A percentile compares a stretch with the other conserved stretches of the same genome.
Conservation (phyloP, 2,113 vertebrate species). For the Nyctereutes procyonoides region DNA sequence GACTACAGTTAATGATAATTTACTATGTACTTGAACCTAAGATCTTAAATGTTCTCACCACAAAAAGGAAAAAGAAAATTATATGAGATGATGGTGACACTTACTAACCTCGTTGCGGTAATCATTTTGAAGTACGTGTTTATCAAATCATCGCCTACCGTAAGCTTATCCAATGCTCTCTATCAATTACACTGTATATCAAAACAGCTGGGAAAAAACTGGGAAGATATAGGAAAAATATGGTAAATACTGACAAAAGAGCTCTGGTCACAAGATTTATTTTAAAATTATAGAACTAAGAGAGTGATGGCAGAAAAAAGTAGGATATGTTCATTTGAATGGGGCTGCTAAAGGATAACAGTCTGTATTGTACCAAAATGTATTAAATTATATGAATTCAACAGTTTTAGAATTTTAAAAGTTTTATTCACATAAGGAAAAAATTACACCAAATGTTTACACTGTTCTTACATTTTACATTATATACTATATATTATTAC, state of each 20-base stretch:
- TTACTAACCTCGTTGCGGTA: not conserved
- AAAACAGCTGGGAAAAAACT: not conserved
- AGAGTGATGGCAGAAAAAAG: not conserved
- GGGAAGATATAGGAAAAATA: not conserved
- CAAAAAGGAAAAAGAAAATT: not conserved
- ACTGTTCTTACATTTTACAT: not conserved
- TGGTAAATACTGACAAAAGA: not conserved
- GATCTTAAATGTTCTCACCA: not conserved
- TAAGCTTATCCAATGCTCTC: not conserved
- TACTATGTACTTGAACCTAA: not conserved
- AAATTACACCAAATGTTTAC: not conserved
- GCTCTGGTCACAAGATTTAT: not conserved
- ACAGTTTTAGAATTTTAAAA: not conserved
- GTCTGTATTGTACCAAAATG: not conserved
- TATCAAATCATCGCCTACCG: not conserved
- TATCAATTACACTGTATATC: not conserved
- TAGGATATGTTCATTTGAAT: not conserved
- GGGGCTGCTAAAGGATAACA: not conserved
- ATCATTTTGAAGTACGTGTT: not conserved
- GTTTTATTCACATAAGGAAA: not conserved
- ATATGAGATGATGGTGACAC: not conserved
- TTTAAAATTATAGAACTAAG: not conserved
- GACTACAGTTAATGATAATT: not conserved
- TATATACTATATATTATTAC: not conserved
- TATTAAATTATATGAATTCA: not conserved